Conservation (phyloP, 2,888 invertebrate genomes). For the Cantharis flavilabris region DNA sequence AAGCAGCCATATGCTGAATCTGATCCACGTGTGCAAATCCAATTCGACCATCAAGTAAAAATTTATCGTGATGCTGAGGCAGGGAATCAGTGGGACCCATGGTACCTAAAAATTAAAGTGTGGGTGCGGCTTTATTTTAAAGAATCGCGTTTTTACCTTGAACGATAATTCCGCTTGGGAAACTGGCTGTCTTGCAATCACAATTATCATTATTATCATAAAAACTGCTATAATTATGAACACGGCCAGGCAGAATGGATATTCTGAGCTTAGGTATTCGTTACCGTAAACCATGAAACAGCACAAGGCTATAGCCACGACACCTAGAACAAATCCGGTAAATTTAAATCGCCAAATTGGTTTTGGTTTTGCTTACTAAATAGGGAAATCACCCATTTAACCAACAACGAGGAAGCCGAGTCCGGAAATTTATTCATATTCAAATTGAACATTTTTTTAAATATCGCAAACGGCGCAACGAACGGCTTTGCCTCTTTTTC, state of each 20-base stretch:
- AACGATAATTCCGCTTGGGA: slow-evolving; percentile 68
- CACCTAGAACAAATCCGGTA: slow-evolving; percentile 55
- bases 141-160: slow-evolving; percentile 60
- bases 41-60: slow-evolving; percentile 90
- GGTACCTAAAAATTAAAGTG: slow-evolving; percentile 57
- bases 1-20: slow-evolving; percentile 83
- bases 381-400: slow-evolving; percentile 63
- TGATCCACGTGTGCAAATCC: slow-evolving; percentile 83
- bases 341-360: neutral
- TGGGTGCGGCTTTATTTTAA: neutral
- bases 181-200: slow-evolving; percentile 73
- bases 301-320: slow-evolving; percentile 61
- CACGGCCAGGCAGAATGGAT: slow-evolving; percentile 49
- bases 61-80: slow-evolving; percentile 84
- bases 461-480: slow-evolving; percentile 33
- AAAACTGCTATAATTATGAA: slow-evolving; percentile 51
- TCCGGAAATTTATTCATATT: slow-evolving; percentile 72
- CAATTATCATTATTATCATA: slow-evolving; percentile 59
- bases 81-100: slow-evolving; percentile 82
- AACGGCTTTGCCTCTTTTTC: slow-evolving; percentile 32
- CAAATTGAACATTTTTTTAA: slow-evolving; percentile 70
- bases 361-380: slow-evolving; percentile 57
- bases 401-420: slow-evolving; percentile 65
- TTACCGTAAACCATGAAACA: slow-evolving; percentile 54
- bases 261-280: slow-evolving; percentile 45